These are phyloP conservation scores for Eupithecia dodoneata DNA, from an alignment of 2,888 invertebrate genomes.

Conservation along the genomic window DNA sequence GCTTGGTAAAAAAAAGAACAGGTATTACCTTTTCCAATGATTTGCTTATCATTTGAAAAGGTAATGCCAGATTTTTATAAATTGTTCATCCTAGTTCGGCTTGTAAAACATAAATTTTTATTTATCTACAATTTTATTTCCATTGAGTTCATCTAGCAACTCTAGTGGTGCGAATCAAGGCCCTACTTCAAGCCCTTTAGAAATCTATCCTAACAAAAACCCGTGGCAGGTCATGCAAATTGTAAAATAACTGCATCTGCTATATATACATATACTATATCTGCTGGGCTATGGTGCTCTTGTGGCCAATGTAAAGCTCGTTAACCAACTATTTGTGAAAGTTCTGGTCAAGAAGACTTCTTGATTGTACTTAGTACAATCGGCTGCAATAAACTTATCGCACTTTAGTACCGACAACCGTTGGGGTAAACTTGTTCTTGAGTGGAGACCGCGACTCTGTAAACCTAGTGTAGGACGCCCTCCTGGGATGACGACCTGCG, in stretches of 20 bases:
- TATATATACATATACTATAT: too few species aligned
- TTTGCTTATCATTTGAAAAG: too few species aligned
- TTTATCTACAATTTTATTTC: background rate
- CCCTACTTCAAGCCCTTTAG: slow-evolving; percentile 14
- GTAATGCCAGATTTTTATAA: too few species aligned
- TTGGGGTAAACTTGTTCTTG: too few species aligned
- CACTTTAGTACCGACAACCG: background rate
- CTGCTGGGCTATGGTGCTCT: background rate
- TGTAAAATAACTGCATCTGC: slow-evolving; percentile 27
- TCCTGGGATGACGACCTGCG: too few species aligned
- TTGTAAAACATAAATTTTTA: background rate
- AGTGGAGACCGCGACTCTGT: too few species aligned
- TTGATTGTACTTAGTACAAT: background rate
- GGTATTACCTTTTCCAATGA: too few species aligned
- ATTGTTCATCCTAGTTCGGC: background rate
- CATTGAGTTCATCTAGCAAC: background rate
- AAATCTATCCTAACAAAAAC: slow-evolving; percentile 22
- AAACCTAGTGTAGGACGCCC: too few species aligned
- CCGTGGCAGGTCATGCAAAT: slow-evolving; percentile 20
- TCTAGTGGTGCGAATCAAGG: slow-evolving; percentile 19
- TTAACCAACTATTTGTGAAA: background rate
- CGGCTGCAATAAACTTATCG: background rate
- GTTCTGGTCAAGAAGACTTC: background rate
- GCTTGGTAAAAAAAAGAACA: too few species aligned
- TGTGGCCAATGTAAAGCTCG: slow-evolving; percentile 6